Evolutionary conservation across 2,888 invertebrate species (phyloP).

Genomic region (Metalampra italica): DNA sequence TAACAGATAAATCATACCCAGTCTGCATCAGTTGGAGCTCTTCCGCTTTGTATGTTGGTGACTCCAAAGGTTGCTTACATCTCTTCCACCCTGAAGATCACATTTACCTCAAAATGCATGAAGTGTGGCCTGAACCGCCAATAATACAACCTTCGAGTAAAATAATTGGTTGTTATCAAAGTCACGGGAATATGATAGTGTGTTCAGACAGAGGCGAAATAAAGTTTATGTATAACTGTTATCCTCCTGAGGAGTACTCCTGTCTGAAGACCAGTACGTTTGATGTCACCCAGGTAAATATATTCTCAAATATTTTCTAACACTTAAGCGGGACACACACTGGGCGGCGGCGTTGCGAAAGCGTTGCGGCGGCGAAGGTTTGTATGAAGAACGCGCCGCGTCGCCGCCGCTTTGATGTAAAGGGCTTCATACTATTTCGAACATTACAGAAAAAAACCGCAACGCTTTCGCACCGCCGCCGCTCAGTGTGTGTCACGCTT

Average conservation of each 20-base stretch:
- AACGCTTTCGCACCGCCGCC: too few relatives aligned
- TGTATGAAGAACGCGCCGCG: too few relatives aligned
- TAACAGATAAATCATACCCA: constrained; percentile 58
- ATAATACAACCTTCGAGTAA: constrained; percentile 54
- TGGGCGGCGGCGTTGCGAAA: too few relatives aligned
- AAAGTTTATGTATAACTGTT: constrained; percentile 64
- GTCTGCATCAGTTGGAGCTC: constrained; percentile 63
- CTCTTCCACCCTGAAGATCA: constrained; percentile 56
- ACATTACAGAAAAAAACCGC: too few relatives aligned
- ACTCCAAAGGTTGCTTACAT: constrained; percentile 64
- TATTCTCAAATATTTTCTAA: neutral
- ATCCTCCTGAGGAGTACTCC: constrained; percentile 59
- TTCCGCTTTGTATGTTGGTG: constrained; percentile 62
- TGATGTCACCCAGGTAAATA: constrained; percentile 64
- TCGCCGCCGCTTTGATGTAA: too few relatives aligned
- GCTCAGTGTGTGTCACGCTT: too few relatives aligned
- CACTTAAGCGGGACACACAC: too few relatives aligned
- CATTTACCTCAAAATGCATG: constrained; percentile 44
- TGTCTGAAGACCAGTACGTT: constrained; percentile 50
- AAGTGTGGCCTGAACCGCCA: constrained; percentile 58
- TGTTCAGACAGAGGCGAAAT: constrained; percentile 70
- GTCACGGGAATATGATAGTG: constrained; percentile 56
- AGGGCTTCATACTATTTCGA: too few relatives aligned
- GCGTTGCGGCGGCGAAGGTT: too few relatives aligned
- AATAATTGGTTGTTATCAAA: constrained; percentile 61